phyloP scores from a whole-genome alignment of 2,888 invertebrate genomes.

The Drosophila mimica region DNA sequence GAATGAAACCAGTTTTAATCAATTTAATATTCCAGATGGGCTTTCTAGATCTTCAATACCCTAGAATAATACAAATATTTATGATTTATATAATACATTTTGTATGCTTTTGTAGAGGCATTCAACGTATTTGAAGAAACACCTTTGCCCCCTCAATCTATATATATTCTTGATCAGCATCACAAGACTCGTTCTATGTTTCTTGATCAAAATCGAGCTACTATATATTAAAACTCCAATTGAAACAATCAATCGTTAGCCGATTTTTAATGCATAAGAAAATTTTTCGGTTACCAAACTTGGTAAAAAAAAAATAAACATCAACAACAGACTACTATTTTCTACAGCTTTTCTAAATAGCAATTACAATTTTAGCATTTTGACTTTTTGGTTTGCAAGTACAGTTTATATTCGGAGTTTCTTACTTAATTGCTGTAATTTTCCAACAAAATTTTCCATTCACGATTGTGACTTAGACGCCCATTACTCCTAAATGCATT shows the following conservation, averaged over 20 bases:
- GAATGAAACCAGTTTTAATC: too few species aligned
- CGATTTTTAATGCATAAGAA: background rate
- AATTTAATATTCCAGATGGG: background rate
- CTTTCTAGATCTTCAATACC: background rate
- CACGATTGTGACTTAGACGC: too few species aligned
- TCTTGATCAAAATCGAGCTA: rapidly evolving
- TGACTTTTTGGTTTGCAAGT: background rate
- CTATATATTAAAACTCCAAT: background rate
- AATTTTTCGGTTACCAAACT: background rate
- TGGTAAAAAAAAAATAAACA: too few species aligned
- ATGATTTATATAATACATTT: background rate
- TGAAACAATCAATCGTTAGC: background rate
- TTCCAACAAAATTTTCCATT: background rate
- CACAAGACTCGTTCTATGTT: background rate
- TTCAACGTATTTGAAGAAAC: too few species aligned
- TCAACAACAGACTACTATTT: background rate
- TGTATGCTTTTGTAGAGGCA: background rate
- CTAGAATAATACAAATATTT: background rate
- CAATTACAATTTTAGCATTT: background rate
- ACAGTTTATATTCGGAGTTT: background rate
- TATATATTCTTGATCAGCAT: background rate
- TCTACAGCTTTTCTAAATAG: background rate
- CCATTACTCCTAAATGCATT: background rate
- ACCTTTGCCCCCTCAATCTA: background rate
- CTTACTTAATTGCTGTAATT: background rate